These are phyloP conservation scores for Dicyrtomina minuta DNA, from an alignment of 2,888 invertebrate genomes.

Conservation along the genomic window DNA sequence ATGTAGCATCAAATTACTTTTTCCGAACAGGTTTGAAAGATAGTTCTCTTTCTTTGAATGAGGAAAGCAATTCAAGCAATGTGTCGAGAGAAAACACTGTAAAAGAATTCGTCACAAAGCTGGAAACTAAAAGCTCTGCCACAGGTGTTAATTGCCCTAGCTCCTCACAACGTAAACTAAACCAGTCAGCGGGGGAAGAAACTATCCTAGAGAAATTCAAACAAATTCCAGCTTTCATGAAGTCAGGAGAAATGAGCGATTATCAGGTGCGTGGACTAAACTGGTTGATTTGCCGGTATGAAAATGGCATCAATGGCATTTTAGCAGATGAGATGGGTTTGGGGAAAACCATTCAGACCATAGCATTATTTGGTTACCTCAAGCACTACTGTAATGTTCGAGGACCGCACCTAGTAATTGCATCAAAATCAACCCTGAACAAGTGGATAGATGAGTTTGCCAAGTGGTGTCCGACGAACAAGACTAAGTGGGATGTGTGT, in stretches of 20 bases:
- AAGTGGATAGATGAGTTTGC: conserved; percentile 70
- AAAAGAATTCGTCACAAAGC: conserved; percentile 6
- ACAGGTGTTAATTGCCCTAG: neutral
- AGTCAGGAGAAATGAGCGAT: conserved; percentile 59
- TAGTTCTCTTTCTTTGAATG: too few relatives aligned
- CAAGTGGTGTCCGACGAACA: conserved; percentile 58
- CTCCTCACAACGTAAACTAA: neutral
- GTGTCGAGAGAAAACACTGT: conserved; percentile 56
- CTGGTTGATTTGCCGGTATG: conserved; percentile 63
- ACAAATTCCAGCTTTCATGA: conserved; percentile 54
- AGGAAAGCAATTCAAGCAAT: conserved; percentile 62
- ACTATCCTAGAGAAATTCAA: conserved; percentile 6
- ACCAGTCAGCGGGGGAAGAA: neutral
- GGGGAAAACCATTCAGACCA: conserved; percentile 68
- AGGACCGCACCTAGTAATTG: conserved; percentile 61
- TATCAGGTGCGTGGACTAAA: conserved; percentile 64
- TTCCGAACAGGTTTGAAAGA: too few relatives aligned
- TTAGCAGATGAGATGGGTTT: conserved; percentile 70
- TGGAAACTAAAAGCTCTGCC: conserved; percentile 73
- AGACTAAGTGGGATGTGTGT: conserved; percentile 45
- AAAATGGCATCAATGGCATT: conserved; percentile 67
- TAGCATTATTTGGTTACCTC: conserved; percentile 58
- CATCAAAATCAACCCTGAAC: conserved; percentile 63
- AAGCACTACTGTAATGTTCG: conserved; percentile 51
- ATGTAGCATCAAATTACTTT: too few relatives aligned